Conservation (phyloP, 1,140 invertebrate genomes). For the Araneus ventricosus region DNA sequence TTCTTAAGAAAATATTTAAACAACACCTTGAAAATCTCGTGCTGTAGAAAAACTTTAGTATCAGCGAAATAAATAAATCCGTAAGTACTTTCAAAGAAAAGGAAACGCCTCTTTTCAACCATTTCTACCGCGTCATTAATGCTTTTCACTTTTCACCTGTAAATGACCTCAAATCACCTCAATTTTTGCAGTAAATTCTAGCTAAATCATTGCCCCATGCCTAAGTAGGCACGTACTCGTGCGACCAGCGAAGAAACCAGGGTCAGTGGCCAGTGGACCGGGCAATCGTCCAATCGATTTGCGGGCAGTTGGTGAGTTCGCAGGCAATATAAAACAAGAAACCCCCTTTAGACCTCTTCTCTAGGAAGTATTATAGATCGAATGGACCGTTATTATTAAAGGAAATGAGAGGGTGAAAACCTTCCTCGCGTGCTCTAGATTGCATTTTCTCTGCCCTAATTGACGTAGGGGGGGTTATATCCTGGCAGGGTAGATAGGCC, state of each 20-base stretch:
- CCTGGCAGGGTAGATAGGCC: slow-evolving; percentile 24
- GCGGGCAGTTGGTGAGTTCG: slow-evolving; percentile 25
- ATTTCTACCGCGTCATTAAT: neutral
- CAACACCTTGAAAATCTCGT: no score
- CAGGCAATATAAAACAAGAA: slow-evolving; percentile 2
- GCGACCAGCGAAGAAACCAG: no score
- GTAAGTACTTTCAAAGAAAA: no score
- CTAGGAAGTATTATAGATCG: neutral
- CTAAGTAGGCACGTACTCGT: slow-evolving; percentile 4
- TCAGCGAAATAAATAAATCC: no score
- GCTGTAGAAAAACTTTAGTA: no score
- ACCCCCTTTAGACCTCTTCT: neutral
- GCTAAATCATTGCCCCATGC: neutral
- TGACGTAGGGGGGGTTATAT: neutral
- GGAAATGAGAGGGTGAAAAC: slow-evolving; percentile 40
- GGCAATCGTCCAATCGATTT: slow-evolving; percentile 59
- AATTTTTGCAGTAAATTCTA: neutral
- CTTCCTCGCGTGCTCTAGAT: slow-evolving; percentile 36
- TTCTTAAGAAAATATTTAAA: no score
- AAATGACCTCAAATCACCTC: neutral
- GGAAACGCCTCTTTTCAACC: no score
- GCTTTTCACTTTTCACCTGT: neutral
- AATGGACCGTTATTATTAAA: slow-evolving; percentile 56
- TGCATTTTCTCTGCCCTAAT: slow-evolving; percentile 48
- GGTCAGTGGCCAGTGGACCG: slow-evolving; percentile 49